Evolutionary conservation across 2,797 vertebrate genomes (phyloP).

Genomic region (Scyliorhinus canicula): DNA sequence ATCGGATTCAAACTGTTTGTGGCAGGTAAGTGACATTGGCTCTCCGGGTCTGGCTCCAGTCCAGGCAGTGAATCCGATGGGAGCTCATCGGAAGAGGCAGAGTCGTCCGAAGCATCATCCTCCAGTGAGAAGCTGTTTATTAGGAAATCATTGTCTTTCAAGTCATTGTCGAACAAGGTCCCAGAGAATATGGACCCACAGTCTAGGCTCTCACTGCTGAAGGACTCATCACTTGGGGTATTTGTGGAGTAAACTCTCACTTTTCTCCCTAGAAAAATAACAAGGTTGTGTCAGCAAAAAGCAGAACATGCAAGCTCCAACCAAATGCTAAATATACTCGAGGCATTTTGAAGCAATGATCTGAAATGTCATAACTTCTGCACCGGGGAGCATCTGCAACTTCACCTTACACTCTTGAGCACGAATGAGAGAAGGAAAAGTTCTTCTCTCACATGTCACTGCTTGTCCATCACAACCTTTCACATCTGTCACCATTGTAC

Average conservation of each 20-base stretch:
- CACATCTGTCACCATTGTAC: background rate
- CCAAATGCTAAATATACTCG: background rate
- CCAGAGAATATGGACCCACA: constrained; percentile 63
- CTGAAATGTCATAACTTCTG: background rate
- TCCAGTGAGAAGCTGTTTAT: constrained; percentile 21
- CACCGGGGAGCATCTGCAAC: background rate
- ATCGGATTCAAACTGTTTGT: constrained; percentile 48
- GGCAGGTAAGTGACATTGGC: constrained; percentile 41
- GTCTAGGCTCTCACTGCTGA: constrained; percentile 59
- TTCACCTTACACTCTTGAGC: background rate
- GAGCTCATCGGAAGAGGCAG: background rate
- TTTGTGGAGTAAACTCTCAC: constrained; percentile 76
- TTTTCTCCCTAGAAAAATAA: constrained; percentile 66
- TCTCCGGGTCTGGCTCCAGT: background rate
- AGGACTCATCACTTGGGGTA: constrained; percentile 59
- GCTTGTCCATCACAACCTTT: background rate
- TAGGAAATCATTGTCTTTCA: constrained; percentile 54
- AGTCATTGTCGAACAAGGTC: constrained; percentile 63
- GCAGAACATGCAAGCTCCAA: background rate
- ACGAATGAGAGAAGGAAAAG: background rate
- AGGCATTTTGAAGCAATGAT: background rate
- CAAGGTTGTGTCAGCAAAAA: background rate
- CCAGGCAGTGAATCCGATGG: background rate
- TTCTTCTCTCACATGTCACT: background rate
- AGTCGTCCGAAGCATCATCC: background rate